Conservation (phyloP, 2,113 vertebrate genomes). For the Chaetorhynchus papuensis region DNA sequence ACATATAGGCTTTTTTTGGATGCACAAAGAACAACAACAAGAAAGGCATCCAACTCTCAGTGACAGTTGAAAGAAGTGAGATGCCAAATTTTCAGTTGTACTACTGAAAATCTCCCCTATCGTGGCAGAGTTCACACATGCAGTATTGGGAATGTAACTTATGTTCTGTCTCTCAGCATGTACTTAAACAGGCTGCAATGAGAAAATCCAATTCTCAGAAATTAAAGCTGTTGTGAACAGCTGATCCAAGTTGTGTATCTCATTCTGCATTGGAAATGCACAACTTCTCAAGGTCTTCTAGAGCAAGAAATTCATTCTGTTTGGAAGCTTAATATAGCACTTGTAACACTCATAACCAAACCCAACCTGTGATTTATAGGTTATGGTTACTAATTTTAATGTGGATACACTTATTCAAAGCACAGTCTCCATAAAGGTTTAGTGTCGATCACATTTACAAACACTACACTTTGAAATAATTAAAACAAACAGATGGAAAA, state of each 20-base stretch:
- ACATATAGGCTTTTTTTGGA: neutral
- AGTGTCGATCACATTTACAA: constrained; percentile 67
- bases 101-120: neutral
- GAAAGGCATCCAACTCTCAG: neutral
- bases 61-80: neutral
- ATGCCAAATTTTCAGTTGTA: neutral
- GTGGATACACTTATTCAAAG: constrained; percentile 58
- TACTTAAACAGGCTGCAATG: neutral
- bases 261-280: neutral
- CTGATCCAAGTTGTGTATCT: neutral
- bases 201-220: constrained; percentile 1
- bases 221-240: neutral
- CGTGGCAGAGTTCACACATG: neutral
- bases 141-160: neutral
- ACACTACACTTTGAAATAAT: constrained; percentile 59
- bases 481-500: constrained; percentile 60
- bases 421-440: constrained; percentile 60
- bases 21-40: neutral
- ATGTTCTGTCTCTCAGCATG: neutral
- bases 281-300: constrained; percentile 21
- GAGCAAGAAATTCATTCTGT: neutral
- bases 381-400: constrained; percentile 48
- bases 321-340: neutral
- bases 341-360: constrained; percentile 13
- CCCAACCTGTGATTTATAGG: constrained; percentile 19